Evolutionary conservation across 2,888 invertebrate species (phyloP).

Genomic region (Galerucella nymphaeae): DNA sequence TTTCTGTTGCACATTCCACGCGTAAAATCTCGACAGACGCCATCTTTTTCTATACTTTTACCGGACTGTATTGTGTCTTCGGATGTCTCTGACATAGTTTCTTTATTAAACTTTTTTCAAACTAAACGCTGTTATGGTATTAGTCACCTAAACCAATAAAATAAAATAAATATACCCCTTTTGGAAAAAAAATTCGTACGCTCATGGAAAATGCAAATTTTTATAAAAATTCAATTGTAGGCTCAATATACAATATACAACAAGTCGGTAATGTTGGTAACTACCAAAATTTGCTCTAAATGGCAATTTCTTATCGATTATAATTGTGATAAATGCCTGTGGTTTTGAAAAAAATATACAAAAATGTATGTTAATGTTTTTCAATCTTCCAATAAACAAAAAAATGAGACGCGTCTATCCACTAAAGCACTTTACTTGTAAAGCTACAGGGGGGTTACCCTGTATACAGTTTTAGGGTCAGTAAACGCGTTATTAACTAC

Average conservation of each 20-base stretch:
- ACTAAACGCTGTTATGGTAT: not conserved
- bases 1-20: constrained; percentile 71
- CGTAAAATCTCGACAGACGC: constrained; percentile 69
- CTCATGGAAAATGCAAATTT: too few relatives aligned
- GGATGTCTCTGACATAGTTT: constrained; percentile 59
- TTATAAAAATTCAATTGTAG: too few relatives aligned
- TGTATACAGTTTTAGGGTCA: constrained; percentile 39
- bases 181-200: not conserved
- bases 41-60: constrained; percentile 57
- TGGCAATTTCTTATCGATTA: too few relatives aligned
- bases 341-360: not conserved
- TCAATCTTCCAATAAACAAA: not conserved
- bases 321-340: too few relatives aligned
- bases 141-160: not conserved
- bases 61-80: constrained; percentile 57
- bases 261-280: too few relatives aligned
- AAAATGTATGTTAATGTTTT: not conserved
- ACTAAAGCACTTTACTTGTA: constrained; percentile 52
- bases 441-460: constrained; percentile 29
- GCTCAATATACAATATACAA: too few relatives aligned
- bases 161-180: not conserved
- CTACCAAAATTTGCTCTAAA: too few relatives aligned
- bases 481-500: constrained; percentile 22
- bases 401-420: not conserved
- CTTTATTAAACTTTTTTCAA: not conserved